Percentiles rank a stretch among this genome's conserved stretches.
phyloP scores from a whole-genome alignment of 2,113 vertebrate species.

The Tetraodon nigroviridis region DNA sequence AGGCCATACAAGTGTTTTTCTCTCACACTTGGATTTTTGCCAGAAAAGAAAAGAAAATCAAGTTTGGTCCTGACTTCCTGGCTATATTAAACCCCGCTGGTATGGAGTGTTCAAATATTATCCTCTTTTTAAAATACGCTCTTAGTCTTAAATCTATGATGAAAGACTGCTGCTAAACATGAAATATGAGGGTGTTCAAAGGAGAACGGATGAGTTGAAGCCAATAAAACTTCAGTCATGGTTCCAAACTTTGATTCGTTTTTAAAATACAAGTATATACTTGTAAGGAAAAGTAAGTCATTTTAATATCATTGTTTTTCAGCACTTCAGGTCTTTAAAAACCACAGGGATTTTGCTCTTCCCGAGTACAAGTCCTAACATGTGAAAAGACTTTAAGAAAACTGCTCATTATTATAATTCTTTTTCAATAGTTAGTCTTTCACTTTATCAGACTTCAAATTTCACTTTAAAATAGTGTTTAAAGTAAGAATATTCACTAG shows the following conservation, averaged over 20 bases:
- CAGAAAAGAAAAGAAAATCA: neutral
- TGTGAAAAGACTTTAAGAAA: constrained; percentile 10
- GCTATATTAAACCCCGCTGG: neutral
- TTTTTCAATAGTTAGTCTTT: neutral
- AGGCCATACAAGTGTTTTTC: too few species aligned
- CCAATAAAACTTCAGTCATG: too few species aligned
- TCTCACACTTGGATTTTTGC: neutral
- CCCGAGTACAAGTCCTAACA: constrained; percentile 27
- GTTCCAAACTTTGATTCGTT: too few species aligned
- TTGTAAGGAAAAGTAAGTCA: neutral
- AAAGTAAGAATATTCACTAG: constrained; percentile 17
- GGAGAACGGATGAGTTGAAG: too few species aligned
- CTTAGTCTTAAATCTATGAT: too few species aligned
- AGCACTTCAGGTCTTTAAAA: constrained; percentile 15
- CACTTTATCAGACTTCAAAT: constrained; percentile 1
- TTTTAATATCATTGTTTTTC: constrained; percentile 21
- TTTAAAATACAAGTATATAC: too few species aligned
- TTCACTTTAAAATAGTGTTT: constrained; percentile 9
- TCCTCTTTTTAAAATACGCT: too few species aligned
- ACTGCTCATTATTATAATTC: neutral
- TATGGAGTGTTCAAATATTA: too few species aligned
- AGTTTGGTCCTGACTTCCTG: neutral
- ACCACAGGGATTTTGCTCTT: constrained; percentile 13
- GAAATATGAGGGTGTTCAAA: too few species aligned
- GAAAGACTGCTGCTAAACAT: too few species aligned